A percentile compares a stretch with the other conserved stretches of the same genome.
phyloP scores from a whole-genome alignment of 2,888 invertebrate species.

The Conchocele bisecta region DNA sequence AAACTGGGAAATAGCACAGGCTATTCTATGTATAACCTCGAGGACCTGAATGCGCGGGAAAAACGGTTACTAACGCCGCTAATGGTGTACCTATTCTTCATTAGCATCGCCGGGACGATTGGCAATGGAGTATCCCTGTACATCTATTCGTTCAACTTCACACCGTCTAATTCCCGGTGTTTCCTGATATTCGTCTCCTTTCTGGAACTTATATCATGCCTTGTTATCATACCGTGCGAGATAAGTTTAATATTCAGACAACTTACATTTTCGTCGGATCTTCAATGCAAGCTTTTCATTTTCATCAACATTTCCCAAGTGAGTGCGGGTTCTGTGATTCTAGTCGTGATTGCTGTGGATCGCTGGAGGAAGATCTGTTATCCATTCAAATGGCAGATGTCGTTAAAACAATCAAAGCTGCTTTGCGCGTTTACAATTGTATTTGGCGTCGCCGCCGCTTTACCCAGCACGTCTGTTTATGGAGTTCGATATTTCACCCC shows the following conservation, averaged over 20 bases:
- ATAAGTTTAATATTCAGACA: neutral
- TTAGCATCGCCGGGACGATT: too few species aligned
- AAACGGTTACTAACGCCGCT: too few species aligned
- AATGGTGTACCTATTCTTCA: too few species aligned
- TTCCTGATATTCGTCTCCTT: neutral
- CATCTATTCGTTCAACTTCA: neutral
- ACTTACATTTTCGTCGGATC: neutral
- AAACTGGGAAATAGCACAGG: too few species aligned
- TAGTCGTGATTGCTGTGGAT: neutral
- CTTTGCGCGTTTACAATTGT: neutral
- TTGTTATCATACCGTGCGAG: neutral
- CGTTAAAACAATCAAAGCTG: neutral
- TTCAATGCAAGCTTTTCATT: neutral
- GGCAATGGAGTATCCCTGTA: neutral
- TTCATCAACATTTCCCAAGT: neutral
- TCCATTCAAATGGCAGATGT: neutral
- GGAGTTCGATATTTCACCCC: neutral
- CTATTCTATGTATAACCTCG: too few species aligned
- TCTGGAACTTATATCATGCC: neutral
- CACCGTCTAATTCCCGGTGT: neutral
- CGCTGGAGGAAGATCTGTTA: constrained; percentile 9
- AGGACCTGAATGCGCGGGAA: too few species aligned
- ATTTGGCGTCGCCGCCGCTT: neutral
- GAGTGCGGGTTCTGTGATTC: neutral
- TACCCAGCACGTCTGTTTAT: neutral